These are phyloP conservation scores for Ciconia maguari DNA, from an alignment of 2,113 vertebrate genomes.

Conservation along the genomic window DNA sequence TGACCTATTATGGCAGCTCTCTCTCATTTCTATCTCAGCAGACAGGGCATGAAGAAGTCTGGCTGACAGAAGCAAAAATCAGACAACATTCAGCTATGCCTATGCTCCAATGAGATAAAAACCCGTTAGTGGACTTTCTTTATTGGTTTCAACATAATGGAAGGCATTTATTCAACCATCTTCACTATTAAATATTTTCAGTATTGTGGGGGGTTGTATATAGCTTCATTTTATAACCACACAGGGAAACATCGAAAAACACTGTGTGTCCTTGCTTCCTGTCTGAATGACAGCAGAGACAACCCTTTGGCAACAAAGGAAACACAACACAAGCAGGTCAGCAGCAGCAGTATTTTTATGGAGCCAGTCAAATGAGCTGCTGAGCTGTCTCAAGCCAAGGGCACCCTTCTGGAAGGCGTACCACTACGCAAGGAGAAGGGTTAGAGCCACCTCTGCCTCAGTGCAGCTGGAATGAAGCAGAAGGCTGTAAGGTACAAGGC, in stretches of 20 bases:
- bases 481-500: background rate
- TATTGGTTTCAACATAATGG: background rate
- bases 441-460: background rate
- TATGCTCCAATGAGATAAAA: background rate
- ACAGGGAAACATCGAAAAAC: background rate
- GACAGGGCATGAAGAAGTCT: background rate
- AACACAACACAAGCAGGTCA: background rate
- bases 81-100: background rate
- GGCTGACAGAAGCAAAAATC: background rate
- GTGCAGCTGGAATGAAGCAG: background rate
- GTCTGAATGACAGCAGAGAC: background rate
- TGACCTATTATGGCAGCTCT: background rate
- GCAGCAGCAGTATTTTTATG: background rate
- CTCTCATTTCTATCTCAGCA: background rate
- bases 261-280: background rate
- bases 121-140: background rate
- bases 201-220: background rate
- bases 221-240: background rate
- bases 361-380: background rate
- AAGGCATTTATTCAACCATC: background rate
- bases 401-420: background rate
- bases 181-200: background rate
- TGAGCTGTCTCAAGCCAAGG: background rate
- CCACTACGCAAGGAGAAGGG: accelerated
- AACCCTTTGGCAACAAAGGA: background rate